phyloP scores from a whole-genome alignment of 2,888 invertebrate species.

The Netelia fuscicornis region DNA sequence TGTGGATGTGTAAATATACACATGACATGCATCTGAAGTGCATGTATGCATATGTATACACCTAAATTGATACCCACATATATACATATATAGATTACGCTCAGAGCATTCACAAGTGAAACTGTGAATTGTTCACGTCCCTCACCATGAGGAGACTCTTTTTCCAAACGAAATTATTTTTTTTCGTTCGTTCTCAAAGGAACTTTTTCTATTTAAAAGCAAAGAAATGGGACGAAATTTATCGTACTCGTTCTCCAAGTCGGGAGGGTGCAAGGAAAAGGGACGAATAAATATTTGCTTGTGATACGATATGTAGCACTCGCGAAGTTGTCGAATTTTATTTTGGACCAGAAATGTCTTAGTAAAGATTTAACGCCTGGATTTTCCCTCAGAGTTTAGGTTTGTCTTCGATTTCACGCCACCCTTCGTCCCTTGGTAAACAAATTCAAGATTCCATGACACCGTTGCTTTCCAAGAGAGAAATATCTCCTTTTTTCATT shows the following conservation, averaged over 20 bases:
- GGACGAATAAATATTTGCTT: too few species aligned
- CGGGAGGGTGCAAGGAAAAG: not conserved
- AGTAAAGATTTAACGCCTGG: too few species aligned
- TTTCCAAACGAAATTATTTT: not conserved
- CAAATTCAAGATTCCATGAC: too few species aligned
- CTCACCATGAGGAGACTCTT: conserved; percentile 16
- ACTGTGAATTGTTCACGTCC: conserved; percentile 13
- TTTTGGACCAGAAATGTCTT: too few species aligned
- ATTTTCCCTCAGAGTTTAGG: too few species aligned
- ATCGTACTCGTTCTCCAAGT: not conserved
- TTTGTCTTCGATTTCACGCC: too few species aligned
- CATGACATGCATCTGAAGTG: conserved; percentile 25
- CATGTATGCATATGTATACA: conserved; percentile 17
- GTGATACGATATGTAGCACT: too few species aligned
- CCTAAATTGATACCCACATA: conserved; percentile 52
- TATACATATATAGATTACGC: conserved; percentile 14
- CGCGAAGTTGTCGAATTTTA: too few species aligned
- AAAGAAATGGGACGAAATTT: not conserved
- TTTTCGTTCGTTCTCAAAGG: conserved; percentile 3
- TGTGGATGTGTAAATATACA: conserved; percentile 1
- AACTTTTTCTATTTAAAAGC: not conserved
- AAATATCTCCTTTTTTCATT: too few species aligned
- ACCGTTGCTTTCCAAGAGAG: too few species aligned
- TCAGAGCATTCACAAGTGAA: conserved; percentile 25
- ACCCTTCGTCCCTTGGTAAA: too few species aligned